Percentiles rank a stretch among this genome's conserved stretches.
Conservation (phyloP, 23 tunicate genomes). For the Oikopleura vanhoeffeni region DNA sequence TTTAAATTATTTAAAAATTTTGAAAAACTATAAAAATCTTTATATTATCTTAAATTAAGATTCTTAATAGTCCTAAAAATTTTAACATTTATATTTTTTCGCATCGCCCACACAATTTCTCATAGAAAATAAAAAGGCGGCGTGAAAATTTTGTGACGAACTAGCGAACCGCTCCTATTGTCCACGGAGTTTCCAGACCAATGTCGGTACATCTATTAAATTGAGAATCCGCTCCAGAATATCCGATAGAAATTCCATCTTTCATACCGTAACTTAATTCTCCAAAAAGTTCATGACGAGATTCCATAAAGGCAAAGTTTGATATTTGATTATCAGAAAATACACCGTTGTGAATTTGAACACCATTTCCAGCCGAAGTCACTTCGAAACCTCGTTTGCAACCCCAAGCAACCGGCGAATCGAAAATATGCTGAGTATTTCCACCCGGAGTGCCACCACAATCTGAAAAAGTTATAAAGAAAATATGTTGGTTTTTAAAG, state of each 20-base stretch:
- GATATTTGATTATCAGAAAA: neutral
- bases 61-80: no score
- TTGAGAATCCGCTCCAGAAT: neutral
- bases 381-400: constrained; percentile 4
- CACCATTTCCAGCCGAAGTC: constrained; percentile 6
- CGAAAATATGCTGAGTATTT: neutral
- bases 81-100: no score
- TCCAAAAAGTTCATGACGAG: neutral
- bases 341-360: neutral
- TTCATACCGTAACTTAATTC: neutral
- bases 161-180: no score
- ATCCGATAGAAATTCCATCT: constrained; percentile 9
- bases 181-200: constrained; percentile 11
- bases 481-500: no score
- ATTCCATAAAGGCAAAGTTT: constrained; percentile 11
- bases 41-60: no score
- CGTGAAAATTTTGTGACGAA: no score
- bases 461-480: neutral
- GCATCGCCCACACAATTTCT: no score
- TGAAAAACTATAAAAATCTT: no score
- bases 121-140: no score
- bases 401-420: neutral
- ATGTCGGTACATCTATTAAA: neutral
- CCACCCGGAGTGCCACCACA: neutral
- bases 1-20: no score